phyloP scores from a whole-genome alignment of 2,113 vertebrate genomes.

The rat (Rattus norvegicus) region DNA sequence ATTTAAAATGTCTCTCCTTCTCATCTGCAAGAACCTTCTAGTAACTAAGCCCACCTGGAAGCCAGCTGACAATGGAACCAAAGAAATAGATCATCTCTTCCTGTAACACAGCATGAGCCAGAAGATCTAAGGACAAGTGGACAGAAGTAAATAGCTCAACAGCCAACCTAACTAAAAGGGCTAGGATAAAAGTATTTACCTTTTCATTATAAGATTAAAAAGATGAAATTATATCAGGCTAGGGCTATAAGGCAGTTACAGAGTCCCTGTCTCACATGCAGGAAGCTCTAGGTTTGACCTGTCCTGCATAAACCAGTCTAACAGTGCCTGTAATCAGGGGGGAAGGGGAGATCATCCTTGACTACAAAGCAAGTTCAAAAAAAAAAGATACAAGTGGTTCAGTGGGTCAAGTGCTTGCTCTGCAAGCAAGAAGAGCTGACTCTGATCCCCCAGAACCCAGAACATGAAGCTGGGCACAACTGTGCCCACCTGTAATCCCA shows the following conservation, averaged over 20 bases:
- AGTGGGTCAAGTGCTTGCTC: background rate
- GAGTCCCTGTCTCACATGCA: background rate
- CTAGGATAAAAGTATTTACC: background rate
- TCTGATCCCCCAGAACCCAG: background rate
- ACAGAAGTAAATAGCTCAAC: background rate
- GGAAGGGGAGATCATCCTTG: background rate
- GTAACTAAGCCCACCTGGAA: background rate
- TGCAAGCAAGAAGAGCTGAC: background rate
- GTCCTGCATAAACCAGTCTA: background rate
- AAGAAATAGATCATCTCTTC: background rate
- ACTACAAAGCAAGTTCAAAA: background rate
- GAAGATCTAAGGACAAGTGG: background rate
- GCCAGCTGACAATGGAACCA: background rate
- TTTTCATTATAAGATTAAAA: conserved; percentile 5
- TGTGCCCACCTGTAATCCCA: background rate
- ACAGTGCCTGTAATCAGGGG: background rate
- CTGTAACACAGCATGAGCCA: background rate
- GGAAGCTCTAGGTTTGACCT: background rate
- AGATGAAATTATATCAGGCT: background rate
- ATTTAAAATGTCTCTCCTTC: background rate
- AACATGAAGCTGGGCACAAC: background rate
- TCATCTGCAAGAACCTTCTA: background rate
- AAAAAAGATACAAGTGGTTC: too few relatives aligned
- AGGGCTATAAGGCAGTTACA: background rate
- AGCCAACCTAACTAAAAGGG: background rate